A percentile compares a stretch with the other conserved stretches of the same genome.
Conservation (phyloP, 2,888 invertebrate species). For the Antheraea assamensis region DNA sequence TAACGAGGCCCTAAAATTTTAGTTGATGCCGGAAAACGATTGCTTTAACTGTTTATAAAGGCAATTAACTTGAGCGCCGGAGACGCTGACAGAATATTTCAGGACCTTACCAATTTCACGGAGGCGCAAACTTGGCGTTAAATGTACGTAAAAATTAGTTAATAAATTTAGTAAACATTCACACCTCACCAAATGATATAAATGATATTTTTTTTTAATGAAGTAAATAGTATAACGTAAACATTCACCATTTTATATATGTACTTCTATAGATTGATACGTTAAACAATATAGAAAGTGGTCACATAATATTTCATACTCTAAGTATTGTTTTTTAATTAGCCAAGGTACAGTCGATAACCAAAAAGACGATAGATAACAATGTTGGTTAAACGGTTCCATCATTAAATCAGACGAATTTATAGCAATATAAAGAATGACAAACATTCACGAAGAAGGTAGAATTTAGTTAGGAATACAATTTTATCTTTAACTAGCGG, state of each 20-base stretch:
- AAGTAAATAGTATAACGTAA: not conserved
- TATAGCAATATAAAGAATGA: not conserved
- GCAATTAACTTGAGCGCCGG: conserved; percentile 53
- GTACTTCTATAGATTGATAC: not conserved
- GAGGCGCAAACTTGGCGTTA: conserved; percentile 26
- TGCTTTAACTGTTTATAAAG: conserved; percentile 53
- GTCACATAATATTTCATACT: not conserved
- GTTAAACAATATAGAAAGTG: not conserved
- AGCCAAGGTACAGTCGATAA: not conserved
- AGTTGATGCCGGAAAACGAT: conserved; percentile 44
- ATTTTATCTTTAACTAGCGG: no score
- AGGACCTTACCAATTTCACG: conserved; percentile 30
- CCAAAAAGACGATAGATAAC: not conserved
- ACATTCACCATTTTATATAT: no score
- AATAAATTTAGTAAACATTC: conserved; percentile 15
- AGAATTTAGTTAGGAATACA: not conserved
- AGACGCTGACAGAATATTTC: conserved; percentile 46
- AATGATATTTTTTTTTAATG: not conserved
- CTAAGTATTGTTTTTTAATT: no score
- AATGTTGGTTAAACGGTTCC: not conserved
- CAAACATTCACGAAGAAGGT: not conserved
- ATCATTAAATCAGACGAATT: not conserved
- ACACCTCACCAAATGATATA: not conserved
- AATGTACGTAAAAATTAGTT: conserved; percentile 26
- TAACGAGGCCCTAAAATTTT: conserved; percentile 30